Conservation (phyloP, 2,113 vertebrate genomes). For the Microcebus jonahi region DNA sequence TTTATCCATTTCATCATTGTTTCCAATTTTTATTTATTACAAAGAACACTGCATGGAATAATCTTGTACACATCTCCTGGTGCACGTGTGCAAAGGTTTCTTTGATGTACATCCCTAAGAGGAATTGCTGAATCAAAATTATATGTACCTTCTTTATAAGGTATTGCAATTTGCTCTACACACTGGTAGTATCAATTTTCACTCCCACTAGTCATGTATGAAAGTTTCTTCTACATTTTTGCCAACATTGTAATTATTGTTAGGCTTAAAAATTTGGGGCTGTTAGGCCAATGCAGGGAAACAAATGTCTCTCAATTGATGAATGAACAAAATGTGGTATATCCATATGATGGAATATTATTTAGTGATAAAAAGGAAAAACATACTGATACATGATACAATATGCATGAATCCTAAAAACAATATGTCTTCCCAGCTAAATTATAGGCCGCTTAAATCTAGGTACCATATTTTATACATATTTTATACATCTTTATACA, state of each 20-base stretch:
- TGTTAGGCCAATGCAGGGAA: not conserved
- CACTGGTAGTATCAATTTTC: not conserved
- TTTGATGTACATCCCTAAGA: not conserved
- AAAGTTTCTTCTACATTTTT: not conserved
- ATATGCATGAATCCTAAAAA: not conserved
- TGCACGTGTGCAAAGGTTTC: not conserved
- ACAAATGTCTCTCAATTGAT: not conserved
- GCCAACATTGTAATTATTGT: not conserved
- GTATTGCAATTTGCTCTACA: not conserved
- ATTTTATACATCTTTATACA: too few species aligned
- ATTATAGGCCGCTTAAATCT: conserved; percentile 10
- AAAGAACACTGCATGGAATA: not conserved
- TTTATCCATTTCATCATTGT: not conserved
- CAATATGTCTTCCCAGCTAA: not conserved
- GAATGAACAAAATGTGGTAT: not conserved
- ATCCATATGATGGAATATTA: not conserved
- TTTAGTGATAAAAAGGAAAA: not conserved
- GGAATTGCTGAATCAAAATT: not conserved
- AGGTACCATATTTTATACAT: not conserved
- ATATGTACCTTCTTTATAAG: not conserved
- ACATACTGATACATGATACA: not conserved
- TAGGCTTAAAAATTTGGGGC: not conserved
- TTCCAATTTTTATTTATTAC: not conserved
- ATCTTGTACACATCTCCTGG: too few species aligned
- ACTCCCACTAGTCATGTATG: not conserved